Conservation (phyloP, 2,113 vertebrate genomes). For the Passer montanus region DNA sequence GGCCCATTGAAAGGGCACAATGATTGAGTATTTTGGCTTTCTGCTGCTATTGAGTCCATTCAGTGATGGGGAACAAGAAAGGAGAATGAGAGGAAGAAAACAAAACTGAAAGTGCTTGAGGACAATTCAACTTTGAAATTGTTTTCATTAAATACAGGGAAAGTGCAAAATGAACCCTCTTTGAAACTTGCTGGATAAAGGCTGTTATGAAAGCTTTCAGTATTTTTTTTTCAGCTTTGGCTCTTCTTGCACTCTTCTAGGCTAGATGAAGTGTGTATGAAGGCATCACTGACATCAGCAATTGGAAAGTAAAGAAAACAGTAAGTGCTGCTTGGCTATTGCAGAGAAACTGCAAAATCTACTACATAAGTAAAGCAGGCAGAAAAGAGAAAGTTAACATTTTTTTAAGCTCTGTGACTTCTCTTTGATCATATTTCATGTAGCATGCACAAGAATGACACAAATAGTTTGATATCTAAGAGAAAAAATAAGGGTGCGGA, state of each 20-base stretch:
- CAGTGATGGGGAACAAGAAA: not conserved
- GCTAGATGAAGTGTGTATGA: not conserved
- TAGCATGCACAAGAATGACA: not conserved
- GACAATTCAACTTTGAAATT: slow-evolving; percentile 7
- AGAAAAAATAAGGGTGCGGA: not conserved
- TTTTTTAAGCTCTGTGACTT: not conserved
- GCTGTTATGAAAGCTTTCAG: not conserved
- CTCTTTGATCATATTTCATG: not conserved
- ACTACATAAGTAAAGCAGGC: not conserved
- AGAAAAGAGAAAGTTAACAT: not conserved
- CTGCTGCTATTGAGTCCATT: not conserved
- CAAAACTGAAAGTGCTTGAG: slow-evolving; percentile 10
- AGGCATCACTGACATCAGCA: not conserved
- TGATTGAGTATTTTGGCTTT: not conserved
- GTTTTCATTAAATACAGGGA: not conserved
- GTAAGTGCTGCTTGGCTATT: not conserved
- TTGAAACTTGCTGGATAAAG: not conserved
- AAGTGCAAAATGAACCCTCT: slow-evolving; percentile 1
- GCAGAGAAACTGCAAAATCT: not conserved
- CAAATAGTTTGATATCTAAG: not conserved
- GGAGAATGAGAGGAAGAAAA: not conserved
- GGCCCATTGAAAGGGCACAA: not conserved
- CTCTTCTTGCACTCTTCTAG: not conserved
- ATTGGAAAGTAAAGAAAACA: not conserved
- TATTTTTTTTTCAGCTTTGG: not conserved